Conservation (phyloP, 1,140 invertebrate genomes). For the Ceratina australensis region DNA sequence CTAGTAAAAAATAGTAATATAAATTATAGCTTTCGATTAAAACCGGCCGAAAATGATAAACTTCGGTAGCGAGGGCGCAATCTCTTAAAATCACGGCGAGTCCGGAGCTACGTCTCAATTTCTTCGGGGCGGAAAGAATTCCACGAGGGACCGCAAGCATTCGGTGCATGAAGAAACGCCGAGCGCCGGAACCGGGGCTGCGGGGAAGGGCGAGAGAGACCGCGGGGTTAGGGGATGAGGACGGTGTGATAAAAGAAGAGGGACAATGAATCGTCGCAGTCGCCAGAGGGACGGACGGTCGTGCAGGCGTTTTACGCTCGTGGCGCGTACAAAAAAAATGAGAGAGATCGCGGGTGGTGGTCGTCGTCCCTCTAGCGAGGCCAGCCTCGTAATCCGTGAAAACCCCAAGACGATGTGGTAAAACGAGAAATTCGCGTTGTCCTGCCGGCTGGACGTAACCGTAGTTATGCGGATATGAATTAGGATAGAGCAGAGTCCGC, state of each 20-base stretch:
- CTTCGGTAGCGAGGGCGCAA: too few relatives aligned
- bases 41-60: neutral
- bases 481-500: slow-evolving; percentile 66
- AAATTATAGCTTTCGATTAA: neutral
- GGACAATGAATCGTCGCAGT: slow-evolving; percentile 21
- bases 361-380: neutral
- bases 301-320: slow-evolving; percentile 8
- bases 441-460: slow-evolving; percentile 40
- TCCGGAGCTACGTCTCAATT: neutral
- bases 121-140: slow-evolving; percentile 17
- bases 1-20: too few relatives aligned
- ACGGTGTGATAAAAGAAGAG: neutral
- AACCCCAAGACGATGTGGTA: slow-evolving; percentile 31
- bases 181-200: too few relatives aligned
- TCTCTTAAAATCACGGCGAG: neutral
- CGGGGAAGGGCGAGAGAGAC: neutral
- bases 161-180: slow-evolving; percentile 33
- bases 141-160: slow-evolving; percentile 13
- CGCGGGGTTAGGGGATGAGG: neutral
- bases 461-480: slow-evolving; percentile 65
- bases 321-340: neutral
- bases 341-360: neutral
- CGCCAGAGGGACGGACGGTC: slow-evolving; percentile 2
- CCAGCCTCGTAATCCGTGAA: slow-evolving; percentile 33
- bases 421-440: slow-evolving; percentile 44